A percentile compares a stretch with the other conserved stretches of the same genome.
Conservation (phyloP, 64 coral and sea anemone genomes). For the Exaiptasia diaphana region DNA sequence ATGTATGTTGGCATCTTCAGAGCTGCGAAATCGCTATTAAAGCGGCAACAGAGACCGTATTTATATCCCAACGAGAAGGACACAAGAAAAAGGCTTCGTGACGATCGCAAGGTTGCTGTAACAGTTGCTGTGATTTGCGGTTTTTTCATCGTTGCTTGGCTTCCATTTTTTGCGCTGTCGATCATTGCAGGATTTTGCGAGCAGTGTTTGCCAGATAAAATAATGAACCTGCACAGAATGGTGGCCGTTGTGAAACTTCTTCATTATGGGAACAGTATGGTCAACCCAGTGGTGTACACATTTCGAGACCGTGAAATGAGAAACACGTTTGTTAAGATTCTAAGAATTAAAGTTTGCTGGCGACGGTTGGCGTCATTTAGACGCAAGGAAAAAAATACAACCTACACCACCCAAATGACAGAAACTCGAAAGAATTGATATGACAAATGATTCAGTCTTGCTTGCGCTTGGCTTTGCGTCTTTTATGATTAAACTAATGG, state of each 20-base stretch:
- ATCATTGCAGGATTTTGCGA: conserved; percentile 16
- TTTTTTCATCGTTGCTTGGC: conserved; percentile 43
- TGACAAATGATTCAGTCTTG: no score
- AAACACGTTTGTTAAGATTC: conserved; percentile 41
- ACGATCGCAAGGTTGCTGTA: conserved; percentile 18
- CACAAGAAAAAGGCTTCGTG: not conserved
- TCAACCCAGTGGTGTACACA: conserved; percentile 52
- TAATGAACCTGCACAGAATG: not conserved
- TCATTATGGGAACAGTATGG: conserved; percentile 52
- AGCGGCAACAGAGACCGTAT: conserved; percentile 11
- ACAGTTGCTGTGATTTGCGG: conserved; percentile 34
- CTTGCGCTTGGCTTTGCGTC: no score
- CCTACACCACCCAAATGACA: no score
- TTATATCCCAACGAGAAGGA: not conserved
- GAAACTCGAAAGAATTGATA: no score
- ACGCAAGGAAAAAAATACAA: no score
- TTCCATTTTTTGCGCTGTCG: conserved; percentile 30
- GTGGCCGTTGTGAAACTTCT: conserved; percentile 32
- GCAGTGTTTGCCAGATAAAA: not conserved
- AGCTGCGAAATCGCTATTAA: conserved; percentile 19
- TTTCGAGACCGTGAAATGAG: conserved; percentile 48
- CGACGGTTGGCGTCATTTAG: no score
- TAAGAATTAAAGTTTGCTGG: not conserved
- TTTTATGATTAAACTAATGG: no score
- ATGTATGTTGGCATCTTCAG: conserved; percentile 33